Evolutionary conservation across 2,113 vertebrate genomes (phyloP).

Genomic region (Myrmecobius fasciatus): DNA sequence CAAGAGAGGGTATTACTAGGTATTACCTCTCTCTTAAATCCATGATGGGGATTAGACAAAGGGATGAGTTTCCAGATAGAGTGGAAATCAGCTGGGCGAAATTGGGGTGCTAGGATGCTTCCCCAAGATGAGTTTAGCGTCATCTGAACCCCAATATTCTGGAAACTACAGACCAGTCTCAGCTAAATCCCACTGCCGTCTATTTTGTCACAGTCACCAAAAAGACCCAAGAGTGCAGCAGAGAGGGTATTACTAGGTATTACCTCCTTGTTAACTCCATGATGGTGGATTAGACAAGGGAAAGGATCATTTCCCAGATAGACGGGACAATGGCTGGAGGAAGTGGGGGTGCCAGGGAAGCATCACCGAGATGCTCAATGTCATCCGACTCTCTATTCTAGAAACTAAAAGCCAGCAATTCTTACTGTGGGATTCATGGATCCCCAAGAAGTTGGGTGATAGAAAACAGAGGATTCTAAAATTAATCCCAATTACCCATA

Average conservation of each 20-base stretch:
- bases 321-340: fast-evolving
- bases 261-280: neutral
- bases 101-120: neutral
- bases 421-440: neutral
- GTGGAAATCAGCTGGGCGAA: fast-evolving
- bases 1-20: neutral
- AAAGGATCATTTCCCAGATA: too few relatives aligned
- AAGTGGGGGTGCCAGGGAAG: fast-evolving
- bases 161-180: neutral
- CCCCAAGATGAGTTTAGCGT: neutral
- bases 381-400: neutral
- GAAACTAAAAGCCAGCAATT: too few relatives aligned
- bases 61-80: too few relatives aligned
- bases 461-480: too few relatives aligned
- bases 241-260: too few relatives aligned
- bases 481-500: too few relatives aligned
- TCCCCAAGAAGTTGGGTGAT: too few relatives aligned
- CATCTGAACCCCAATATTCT: neutral
- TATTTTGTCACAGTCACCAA: too few relatives aligned
- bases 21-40: neutral
- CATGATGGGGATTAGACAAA: fast-evolving
- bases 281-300: neutral
- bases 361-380: neutral
- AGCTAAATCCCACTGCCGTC: too few relatives aligned
- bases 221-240: neutral